Percentiles rank a stretch among this genome's conserved stretches.
phyloP scores from a whole-genome alignment of 2,113 vertebrate genomes.

The Falcunculus frontatus region DNA sequence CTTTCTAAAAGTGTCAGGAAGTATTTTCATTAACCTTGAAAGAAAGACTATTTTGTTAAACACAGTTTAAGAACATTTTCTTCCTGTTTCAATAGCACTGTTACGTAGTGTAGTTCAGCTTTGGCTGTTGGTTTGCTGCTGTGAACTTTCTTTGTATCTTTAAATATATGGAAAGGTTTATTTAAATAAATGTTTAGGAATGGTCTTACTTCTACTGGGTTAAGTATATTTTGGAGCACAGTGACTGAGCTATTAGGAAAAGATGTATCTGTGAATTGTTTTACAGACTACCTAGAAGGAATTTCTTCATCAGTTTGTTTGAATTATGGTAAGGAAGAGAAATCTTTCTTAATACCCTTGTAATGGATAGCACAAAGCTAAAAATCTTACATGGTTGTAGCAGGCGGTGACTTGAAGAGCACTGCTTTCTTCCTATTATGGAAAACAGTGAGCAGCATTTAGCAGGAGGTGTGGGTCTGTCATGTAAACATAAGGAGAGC shows the following conservation, averaged over 20 bases:
- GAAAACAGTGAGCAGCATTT: conserved; percentile 5
- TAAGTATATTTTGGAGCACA: background rate
- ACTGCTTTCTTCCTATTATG: conserved; percentile 60
- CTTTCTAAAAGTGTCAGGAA: background rate
- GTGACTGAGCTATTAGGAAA: background rate
- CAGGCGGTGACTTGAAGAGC: background rate
- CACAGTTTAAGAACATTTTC: background rate
- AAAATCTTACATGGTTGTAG: background rate
- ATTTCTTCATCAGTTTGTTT: background rate
- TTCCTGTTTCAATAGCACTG: background rate
- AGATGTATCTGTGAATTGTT: background rate
- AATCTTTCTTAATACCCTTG: background rate
- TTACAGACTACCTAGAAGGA: background rate
- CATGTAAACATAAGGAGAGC: conserved; percentile 30
- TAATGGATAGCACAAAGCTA: background rate
- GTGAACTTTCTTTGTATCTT: background rate
- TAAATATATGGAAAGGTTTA: background rate
- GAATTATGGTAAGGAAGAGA: background rate
- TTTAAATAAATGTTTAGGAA: background rate
- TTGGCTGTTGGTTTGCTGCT: background rate
- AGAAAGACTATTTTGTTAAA: background rate
- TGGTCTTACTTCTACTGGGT: background rate
- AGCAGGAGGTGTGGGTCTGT: conserved; percentile 38
- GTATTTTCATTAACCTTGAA: background rate
- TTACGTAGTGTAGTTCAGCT: background rate